Evolutionary conservation across 2,797 vertebrate genomes (phyloP).

Genomic region (Otolemur crassicaudatus): DNA sequence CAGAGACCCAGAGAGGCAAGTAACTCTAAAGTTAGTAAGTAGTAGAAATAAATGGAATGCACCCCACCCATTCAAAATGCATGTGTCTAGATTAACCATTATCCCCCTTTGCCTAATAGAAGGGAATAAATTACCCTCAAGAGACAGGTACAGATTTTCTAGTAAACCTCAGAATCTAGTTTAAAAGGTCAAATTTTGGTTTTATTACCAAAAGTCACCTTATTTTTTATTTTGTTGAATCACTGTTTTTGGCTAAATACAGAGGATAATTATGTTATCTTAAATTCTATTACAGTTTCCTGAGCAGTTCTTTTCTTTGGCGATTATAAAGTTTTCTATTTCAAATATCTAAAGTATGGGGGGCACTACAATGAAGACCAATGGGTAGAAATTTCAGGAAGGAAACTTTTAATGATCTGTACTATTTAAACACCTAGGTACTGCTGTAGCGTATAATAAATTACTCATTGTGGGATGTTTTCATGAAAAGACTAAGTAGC

Average conservation of each 20-base stretch:
- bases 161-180: slow-evolving; percentile 43
- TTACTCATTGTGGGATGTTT: background rate
- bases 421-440: background rate
- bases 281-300: background rate
- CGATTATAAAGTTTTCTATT: background rate
- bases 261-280: background rate
- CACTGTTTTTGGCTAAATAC: background rate
- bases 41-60: background rate
- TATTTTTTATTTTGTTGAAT: slow-evolving; percentile 39
- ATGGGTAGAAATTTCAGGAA: background rate
- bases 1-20: background rate
- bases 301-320: background rate
- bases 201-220: background rate
- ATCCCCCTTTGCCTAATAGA: background rate
- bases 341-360: background rate
- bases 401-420: background rate
- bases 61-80: background rate
- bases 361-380: background rate
- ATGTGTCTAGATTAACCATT: background rate
- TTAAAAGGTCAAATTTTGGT: slow-evolving; percentile 6
- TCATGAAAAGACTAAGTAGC: background rate
- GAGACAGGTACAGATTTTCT: slow-evolving; percentile 42
- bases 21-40: background rate
- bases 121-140: slow-evolving; percentile 21
- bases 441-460: background rate